A percentile compares a stretch with the other conserved stretches of the same genome.
Evolutionary conservation across 2,888 invertebrate species (phyloP).

Genomic region (Melanostoma scalare): DNA sequence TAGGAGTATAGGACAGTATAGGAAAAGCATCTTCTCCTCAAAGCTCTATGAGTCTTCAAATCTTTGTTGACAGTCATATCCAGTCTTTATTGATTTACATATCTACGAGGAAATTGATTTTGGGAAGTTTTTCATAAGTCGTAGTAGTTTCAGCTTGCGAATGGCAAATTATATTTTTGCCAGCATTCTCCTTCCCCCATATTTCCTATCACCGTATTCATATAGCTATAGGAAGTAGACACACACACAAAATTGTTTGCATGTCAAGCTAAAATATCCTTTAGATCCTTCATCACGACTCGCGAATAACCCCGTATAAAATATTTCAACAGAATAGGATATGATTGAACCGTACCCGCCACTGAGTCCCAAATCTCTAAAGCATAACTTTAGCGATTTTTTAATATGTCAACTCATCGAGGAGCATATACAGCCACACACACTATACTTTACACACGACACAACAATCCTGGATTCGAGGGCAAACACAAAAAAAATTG

Average conservation of each 20-base stretch:
- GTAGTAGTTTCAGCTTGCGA: too few relatives aligned
- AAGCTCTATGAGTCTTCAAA: too few relatives aligned
- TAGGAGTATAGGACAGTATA: too few relatives aligned
- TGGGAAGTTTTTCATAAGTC: too few relatives aligned
- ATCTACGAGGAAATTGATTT: too few relatives aligned
- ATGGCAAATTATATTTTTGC: too few relatives aligned
- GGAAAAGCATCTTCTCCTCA: too few relatives aligned
- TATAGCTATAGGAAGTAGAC: not conserved
- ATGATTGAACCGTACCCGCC: conserved; percentile 42
- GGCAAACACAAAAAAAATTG: conserved; percentile 43
- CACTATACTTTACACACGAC: too few relatives aligned
- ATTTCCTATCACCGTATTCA: not conserved
- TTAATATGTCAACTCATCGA: conserved; percentile 65
- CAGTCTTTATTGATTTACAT: too few relatives aligned
- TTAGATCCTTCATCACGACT: conserved; percentile 54
- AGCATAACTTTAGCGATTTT: conserved; percentile 60
- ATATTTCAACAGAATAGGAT: not conserved
- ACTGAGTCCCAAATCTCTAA: conserved; percentile 35
- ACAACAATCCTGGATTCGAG: conserved; percentile 11
- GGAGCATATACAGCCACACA: conserved; percentile 23
- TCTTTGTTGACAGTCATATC: too few relatives aligned
- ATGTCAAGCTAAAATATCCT: conserved; percentile 59
- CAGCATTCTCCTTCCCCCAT: too few relatives aligned
- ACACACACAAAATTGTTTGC: conserved; percentile 29
- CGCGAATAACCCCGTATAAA: not conserved